Percentiles rank a stretch among this genome's conserved stretches.
Evolutionary conservation across 2,888 invertebrate species (phyloP).

Genomic region (Platycnemis pennipes): DNA sequence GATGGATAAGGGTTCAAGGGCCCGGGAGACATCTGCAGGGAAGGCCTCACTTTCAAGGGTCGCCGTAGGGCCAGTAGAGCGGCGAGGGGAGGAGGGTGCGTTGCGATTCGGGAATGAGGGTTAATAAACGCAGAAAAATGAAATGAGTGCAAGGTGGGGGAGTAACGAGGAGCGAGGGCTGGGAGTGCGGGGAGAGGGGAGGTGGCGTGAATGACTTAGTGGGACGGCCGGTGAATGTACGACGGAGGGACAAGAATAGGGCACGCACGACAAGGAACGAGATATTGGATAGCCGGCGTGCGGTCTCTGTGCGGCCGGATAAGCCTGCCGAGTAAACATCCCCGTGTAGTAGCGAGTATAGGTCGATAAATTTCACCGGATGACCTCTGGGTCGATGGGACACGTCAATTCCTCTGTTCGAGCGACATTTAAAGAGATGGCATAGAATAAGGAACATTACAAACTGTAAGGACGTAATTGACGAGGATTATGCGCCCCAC

Average conservation of each 20-base stretch:
- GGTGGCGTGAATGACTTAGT: background rate
- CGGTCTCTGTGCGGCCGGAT: background rate
- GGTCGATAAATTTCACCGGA: background rate
- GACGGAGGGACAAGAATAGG: background rate
- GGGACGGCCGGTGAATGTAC: background rate
- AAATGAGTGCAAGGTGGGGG: background rate
- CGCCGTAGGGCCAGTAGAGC: background rate
- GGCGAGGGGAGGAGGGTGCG: background rate
- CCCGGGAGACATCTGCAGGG: slow-evolving; percentile 60
- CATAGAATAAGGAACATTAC: background rate
- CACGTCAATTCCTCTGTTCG: background rate
- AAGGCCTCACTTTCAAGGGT: background rate
- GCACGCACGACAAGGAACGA: background rate
- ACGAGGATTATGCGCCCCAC: background rate
- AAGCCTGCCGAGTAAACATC: background rate
- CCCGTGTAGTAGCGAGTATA: background rate
- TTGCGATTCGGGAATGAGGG: background rate
- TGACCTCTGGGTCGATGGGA: slow-evolving; percentile 18
- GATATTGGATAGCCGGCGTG: background rate
- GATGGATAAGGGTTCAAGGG: slow-evolving; percentile 53
- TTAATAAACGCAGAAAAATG: background rate
- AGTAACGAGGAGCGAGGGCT: background rate
- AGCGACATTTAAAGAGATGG: background rate
- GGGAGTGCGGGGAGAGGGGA: too few relatives aligned
- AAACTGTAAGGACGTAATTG: too few relatives aligned